phyloP scores from a whole-genome alignment of 2,888 invertebrate genomes.

The Lacanobia oleracea region DNA sequence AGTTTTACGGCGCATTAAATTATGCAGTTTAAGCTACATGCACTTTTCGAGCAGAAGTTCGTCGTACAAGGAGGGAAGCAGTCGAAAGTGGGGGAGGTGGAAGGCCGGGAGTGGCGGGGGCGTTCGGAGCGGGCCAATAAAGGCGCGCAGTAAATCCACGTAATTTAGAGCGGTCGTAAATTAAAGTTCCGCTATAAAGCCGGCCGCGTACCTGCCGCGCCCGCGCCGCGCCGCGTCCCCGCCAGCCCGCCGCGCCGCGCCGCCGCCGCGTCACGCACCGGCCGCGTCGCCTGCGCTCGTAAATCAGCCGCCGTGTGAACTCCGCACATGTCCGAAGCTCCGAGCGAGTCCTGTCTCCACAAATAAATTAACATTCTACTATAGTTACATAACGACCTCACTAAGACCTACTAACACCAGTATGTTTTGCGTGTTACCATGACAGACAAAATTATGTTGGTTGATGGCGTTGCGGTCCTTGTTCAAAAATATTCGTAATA shows the following conservation, averaged over 20 bases:
- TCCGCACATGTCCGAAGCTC: constrained; percentile 68
- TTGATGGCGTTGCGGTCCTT: background rate
- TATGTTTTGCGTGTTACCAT: constrained; percentile 10
- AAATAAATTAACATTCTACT: constrained; percentile 61
- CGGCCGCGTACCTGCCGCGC: constrained; percentile 85
- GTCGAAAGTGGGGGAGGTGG: constrained; percentile 70
- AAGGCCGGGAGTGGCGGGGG: constrained; percentile 77
- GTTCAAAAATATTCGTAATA: no score
- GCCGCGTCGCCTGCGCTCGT: constrained; percentile 69
- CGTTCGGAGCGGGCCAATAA: constrained; percentile 88
- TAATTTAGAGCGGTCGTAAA: constrained; percentile 90
- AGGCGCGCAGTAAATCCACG: constrained; percentile 90
- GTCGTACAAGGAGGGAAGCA: constrained; percentile 74
- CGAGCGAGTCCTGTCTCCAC: constrained; percentile 58
- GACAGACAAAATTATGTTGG: constrained; percentile 5
- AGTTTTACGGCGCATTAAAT: constrained; percentile 78
- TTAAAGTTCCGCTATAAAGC: constrained; percentile 89
- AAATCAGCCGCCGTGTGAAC: constrained; percentile 81
- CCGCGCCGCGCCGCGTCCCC: constrained; percentile 70
- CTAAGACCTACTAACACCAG: constrained; percentile 12
- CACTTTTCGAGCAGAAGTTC: constrained; percentile 76
- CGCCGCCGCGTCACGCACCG: constrained; percentile 70
- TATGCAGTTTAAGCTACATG: constrained; percentile 77
- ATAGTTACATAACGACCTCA: constrained; percentile 49
- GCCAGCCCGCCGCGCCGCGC: constrained; percentile 65